Evolutionary conservation across 2,113 vertebrate genomes (phyloP).

Genomic region (Chloebia gouldiae): DNA sequence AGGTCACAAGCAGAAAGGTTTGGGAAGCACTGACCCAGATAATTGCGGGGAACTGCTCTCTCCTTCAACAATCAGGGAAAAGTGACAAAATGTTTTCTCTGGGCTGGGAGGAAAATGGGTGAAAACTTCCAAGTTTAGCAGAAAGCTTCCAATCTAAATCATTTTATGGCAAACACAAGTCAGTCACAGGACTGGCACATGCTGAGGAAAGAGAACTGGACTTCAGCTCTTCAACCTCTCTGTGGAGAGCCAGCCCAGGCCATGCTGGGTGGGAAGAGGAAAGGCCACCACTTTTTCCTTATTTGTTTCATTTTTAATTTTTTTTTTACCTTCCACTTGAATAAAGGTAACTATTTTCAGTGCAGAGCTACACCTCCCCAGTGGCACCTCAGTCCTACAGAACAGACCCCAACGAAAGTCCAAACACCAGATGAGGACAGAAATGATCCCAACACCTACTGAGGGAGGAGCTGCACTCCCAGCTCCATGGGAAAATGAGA

Average conservation of each 20-base stretch:
- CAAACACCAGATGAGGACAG: neutral
- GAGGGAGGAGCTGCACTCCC: neutral
- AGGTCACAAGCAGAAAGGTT: conserved; percentile 10
- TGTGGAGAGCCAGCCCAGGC: neutral
- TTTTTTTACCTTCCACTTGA: neutral
- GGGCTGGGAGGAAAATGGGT: neutral
- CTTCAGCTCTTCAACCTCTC: neutral
- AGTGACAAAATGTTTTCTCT: neutral
- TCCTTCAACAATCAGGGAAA: neutral
- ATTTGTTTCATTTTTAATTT: neutral
- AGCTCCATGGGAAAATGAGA: neutral
- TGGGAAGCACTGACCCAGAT: conserved; percentile 37
- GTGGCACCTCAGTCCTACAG: neutral
- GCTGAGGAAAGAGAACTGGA: neutral
- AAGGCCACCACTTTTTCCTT: neutral
- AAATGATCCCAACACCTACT: neutral
- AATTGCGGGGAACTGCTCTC: neutral
- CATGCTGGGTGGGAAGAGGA: neutral
- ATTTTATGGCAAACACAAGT: neutral
- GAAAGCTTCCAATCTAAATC: neutral
- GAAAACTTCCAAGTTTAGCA: neutral
- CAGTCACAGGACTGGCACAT: neutral
- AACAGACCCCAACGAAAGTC: neutral
- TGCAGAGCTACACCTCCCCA: neutral
- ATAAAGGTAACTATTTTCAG: neutral